phyloP scores from a whole-genome alignment of 2,888 invertebrate species.

The Cistogaster globosa region DNA sequence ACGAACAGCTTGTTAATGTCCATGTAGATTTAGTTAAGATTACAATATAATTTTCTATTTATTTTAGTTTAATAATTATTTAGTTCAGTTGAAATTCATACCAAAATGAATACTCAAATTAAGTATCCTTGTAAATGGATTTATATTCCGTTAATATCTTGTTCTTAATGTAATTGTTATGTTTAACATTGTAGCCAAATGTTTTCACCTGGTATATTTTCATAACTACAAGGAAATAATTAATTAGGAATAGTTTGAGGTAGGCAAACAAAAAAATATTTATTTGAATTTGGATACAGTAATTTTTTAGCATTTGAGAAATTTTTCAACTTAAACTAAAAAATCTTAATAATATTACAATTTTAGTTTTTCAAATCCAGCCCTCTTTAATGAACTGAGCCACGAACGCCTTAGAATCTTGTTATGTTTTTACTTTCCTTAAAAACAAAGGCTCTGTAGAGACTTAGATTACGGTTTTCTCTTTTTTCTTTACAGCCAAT shows the following conservation, averaged over 20 bases:
- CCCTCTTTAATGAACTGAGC: no score
- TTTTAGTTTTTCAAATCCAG: no score
- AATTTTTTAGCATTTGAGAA: no score
- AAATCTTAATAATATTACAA: no score
- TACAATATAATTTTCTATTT: constrained; percentile 24
- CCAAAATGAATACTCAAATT: constrained; percentile 16
- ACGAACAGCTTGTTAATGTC: constrained; percentile 67
- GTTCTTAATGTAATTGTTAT: constrained; percentile 61
- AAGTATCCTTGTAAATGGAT: constrained; percentile 28
- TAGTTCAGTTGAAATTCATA: constrained; percentile 17
- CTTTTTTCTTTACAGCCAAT: no score
- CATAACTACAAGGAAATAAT: constrained; percentile 52
- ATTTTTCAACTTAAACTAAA: no score
- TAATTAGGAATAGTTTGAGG: constrained; percentile 17
- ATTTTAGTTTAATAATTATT: constrained; percentile 49
- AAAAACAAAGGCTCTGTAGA: no score
- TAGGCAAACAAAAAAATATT: not conserved
- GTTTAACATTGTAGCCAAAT: constrained; percentile 59
- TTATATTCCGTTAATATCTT: constrained; percentile 53
- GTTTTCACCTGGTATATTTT: constrained; percentile 62
- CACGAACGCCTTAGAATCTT: no score
- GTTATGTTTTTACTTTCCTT: no score
- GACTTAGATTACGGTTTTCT: no score
- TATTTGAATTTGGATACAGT: not conserved
- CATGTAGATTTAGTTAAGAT: constrained; percentile 62